Evolutionary conservation across 2,113 vertebrate genomes (phyloP), one percentile per base, ranked within the genome.

Genomic region (Orycteropus afer): DNA sequence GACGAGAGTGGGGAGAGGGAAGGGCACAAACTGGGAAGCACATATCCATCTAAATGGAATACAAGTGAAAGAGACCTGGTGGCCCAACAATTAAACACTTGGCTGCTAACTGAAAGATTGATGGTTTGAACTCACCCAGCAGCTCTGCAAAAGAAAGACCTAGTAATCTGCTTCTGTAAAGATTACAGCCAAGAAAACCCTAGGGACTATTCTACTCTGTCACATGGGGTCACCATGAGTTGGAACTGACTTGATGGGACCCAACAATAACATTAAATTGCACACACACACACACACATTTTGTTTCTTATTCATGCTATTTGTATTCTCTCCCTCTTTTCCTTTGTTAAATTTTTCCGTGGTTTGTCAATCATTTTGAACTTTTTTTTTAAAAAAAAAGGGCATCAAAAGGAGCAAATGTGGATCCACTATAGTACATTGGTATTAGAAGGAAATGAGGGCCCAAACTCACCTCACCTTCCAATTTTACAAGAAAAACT

Each of bases 401-500:
- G 18, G 65, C 34, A 69, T n/a, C 10, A 0, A 51, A 59, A 61
- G 89, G 67, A 51, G 74, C 55, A 2, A 40, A 12, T 17, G 55
- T 0, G 65, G 18, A 5, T 55, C 12, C 13, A 8, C 2, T 27
- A 8, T 32, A 7, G 32, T 13, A 17, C 18, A n/a, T 17, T 9
- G 10, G 23, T 1, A 1, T 53, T 5, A 32, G 6, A 61, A 63
- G 89, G 67, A 65, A 79, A 74, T 29, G 34, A 71, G 77, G 55
- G 57, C n/a, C 18, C 17, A 27, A 29, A 12, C 34, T 51, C 59
- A 53, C 69, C 67, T 5, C 32, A 51, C 59, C 34, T 71, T 55
- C 59, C 37, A 89, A 7, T 40, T 90, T 92, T 86, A 53, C 78
- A 88, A 88, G 27, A 82, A 65, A 95, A 83, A 88, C 65, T 51